Base-by-base conservation (phyloP, 2,888 invertebrate species). In the Drosophila atripex region DNA sequence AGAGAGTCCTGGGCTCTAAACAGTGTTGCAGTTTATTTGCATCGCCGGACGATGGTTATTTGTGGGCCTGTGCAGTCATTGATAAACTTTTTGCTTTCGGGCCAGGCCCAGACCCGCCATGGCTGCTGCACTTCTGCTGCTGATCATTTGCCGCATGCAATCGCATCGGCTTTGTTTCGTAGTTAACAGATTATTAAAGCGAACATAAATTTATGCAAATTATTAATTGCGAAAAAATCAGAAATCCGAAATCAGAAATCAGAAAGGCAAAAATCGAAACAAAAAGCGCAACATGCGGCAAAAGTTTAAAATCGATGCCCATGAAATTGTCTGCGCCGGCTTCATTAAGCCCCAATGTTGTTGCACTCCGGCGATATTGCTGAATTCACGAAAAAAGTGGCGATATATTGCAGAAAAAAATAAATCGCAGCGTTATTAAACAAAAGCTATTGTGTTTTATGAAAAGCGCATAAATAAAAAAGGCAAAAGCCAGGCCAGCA, bases 401-500 rank as follows among this genome's bases (percentile, higher is more conserved):
- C n/a, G n/a, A 35, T 14, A 35, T n/a, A 35, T 32, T 32, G 32
- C 12, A 35, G 35, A 46, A 70, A 70, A 70, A 72, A 71, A 76
- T 80, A 82, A 79, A 80, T 86, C 77, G 71, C 75, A 74, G 61
- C 75, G 77, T 77, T 86, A 83, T 85, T 83, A 80, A 87, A 85
- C 87, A 84, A 83, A 80, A 86, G 83, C 76, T 78, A 82, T 82
- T 85, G 87, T 88, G 86, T 77, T 86, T 88, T 83, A 76, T 84
- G 85, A 84, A 88, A 80, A 83, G 75, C 79, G 76, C 79, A 86
- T 88, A 88, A 88, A 88, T 83, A 85, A 83, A 86, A 76, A 65
- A 55, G 78, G 75, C 76, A 86, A 82, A 86, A 78, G 80, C 78
- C 69, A 54, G 80, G 73, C 68, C 78, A 59, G 61, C 80, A 52